phyloP scores from a whole-genome alignment of 2,888 invertebrate species.

The Ochropleura leucogaster region DNA sequence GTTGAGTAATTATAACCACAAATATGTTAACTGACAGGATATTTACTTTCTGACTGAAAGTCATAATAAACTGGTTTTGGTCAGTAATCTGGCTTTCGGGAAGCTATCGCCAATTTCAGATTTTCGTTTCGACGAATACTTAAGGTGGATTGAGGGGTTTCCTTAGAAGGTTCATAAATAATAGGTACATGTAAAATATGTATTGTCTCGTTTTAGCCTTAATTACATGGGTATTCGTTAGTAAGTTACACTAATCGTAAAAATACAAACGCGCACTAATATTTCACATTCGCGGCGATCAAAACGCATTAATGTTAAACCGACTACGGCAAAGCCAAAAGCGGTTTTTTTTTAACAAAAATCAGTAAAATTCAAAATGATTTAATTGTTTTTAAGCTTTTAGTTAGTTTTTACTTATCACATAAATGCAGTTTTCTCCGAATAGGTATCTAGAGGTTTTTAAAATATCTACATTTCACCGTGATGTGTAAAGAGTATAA shows the following conservation, averaged over 20 bases:
- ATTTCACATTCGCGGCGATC: not conserved
- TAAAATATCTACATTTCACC: not conserved
- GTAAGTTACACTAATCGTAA: conserved; percentile 11
- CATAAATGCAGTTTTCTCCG: not conserved
- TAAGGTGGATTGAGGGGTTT: not conserved
- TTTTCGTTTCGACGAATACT: not conserved
- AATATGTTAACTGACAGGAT: not conserved
- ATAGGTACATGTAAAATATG: not conserved
- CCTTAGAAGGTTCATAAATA: conserved; percentile 11
- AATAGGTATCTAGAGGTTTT: not conserved
- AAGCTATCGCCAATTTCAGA: not conserved
- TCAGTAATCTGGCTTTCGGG: not conserved
- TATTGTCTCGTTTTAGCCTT: not conserved
- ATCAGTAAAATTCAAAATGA: not conserved
- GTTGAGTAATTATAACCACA: not conserved
- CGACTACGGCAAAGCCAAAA: not conserved
- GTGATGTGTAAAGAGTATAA: not conserved
- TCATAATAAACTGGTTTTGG: not conserved
- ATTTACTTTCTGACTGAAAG: not conserved
- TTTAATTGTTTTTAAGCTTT: not conserved
- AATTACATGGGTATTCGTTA: not conserved
- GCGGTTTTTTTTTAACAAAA: not conserved
- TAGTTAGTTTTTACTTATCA: not conserved
- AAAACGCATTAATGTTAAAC: not conserved
- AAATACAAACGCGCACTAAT: conserved; percentile 4